These are phyloP conservation scores for Ctena decussata DNA, from an alignment of 2,888 invertebrate genomes.

Conservation along the genomic window DNA sequence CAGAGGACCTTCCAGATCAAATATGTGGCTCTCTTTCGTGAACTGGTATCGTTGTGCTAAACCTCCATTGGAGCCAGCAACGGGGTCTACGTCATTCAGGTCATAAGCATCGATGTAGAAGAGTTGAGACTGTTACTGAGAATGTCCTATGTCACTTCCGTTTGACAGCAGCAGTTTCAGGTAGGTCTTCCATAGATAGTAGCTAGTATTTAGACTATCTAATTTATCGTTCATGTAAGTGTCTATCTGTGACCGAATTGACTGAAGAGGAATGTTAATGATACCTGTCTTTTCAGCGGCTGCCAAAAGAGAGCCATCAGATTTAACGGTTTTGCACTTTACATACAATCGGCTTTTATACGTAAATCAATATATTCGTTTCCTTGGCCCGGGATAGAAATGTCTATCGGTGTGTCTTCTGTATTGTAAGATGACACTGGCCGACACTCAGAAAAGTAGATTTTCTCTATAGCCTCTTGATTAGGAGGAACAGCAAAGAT, in stretches of 20 bases:
- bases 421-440: constrained; percentile 28
- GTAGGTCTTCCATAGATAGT: constrained; percentile 43
- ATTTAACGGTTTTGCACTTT: constrained; percentile 21
- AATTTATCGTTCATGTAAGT: constrained; percentile 23
- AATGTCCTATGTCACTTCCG: constrained; percentile 11
- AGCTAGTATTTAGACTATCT: background rate
- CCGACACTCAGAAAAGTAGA: constrained; percentile 18
- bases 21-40: constrained; percentile 13
- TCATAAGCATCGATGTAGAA: constrained; percentile 7
- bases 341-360: constrained; percentile 26
- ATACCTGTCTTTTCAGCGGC: constrained; percentile 14
- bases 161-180: constrained; percentile 26
- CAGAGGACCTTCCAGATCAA: constrained; percentile 34
- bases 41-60: constrained; percentile 21
- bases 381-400: constrained; percentile 25
- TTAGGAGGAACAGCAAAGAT: constrained; percentile 27
- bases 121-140: constrained; percentile 29
- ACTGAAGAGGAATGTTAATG: constrained; percentile 29
- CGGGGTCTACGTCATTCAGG: constrained; percentile 12
- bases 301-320: constrained; percentile 16
- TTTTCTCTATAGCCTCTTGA: constrained; percentile 35
- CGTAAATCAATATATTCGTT: constrained; percentile 40
- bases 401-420: constrained; percentile 23
- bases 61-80: constrained; percentile 15
- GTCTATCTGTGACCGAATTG: constrained; percentile 42